Evolutionary conservation across 2,797 vertebrate species (phyloP), one percentile per base, ranked within the genome.

Genomic region (Potorous gilbertii): DNA sequence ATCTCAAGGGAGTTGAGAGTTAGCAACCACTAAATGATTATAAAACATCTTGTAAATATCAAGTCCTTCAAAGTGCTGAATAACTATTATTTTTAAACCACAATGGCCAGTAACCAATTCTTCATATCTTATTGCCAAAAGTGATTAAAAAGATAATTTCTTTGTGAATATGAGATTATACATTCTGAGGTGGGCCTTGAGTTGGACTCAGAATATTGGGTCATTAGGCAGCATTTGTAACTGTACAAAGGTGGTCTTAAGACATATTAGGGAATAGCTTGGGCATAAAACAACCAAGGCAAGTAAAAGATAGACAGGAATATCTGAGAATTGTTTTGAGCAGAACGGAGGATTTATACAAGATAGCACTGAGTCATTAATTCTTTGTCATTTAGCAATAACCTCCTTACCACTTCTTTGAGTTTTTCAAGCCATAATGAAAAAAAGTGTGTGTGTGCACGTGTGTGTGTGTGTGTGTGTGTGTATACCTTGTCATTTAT

Each of bases 281-380:
- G 55, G 92, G 31, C 13, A 24, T 0, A 21, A 31, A 81, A 93
- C 18, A 21, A 62, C 6, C 18, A 55, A 14, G 28, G 54, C 27
- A 16, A 90, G 24, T 31, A 27, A 40, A 4, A 27, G 40, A 18
- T 0, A 1, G 29, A n/a, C 13, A 27, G 27, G 24, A 11, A 27
- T 24, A 18, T 0, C 14, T 29, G 1, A 0, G 1, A 81, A 62
- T 34, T 55, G 11, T 16, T 1, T 29, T 91, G 5, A 28, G 4
- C 11, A 54, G 92, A 59, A 28, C 24, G 34, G 27, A 87, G 14
- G 31, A 2, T 55, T 95, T 52, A 27, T 56, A 6, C 0, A 52
- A 9, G 56, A 46, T 27, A 24, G 62, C 52, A 93, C 40, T 3
- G 90, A 59, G 95, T 92, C 6, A 0, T n/a, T 91, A 94, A 0